phyloP scores from a whole-genome alignment of 2,797 vertebrate genomes.

The Sebastiscus albofasciatus region DNA sequence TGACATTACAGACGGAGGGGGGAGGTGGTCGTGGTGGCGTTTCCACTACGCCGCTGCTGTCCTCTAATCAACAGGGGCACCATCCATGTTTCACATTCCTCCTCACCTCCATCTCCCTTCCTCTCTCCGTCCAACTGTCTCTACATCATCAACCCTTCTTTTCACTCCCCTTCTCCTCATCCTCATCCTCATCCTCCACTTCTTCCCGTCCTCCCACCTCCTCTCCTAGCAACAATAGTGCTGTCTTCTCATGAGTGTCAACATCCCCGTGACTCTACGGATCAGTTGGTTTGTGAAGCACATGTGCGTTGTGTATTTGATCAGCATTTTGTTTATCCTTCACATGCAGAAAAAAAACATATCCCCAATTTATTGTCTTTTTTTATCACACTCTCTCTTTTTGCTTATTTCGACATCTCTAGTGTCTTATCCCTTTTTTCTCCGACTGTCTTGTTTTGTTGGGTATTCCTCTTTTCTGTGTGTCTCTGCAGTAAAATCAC shows the following conservation, averaged over 20 bases:
- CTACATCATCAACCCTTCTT: conserved; percentile 38
- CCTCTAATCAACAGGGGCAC: conserved; percentile 48
- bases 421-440: not conserved
- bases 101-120: conserved; percentile 35
- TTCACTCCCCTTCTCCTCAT: conserved; percentile 3
- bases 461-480: conserved; percentile 30
- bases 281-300: conserved; percentile 11
- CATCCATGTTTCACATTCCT: conserved; percentile 30
- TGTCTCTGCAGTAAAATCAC: conserved; percentile 43
- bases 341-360: not conserved
- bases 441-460: conserved; percentile 17
- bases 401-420: not conserved
- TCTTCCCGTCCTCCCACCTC: conserved; percentile 8
- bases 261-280: conserved; percentile 17
- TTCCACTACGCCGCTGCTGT: conserved; percentile 28
- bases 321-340: not conserved
- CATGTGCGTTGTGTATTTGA: conserved; percentile 3
- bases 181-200: not conserved
- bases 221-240: conserved; percentile 57
- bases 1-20: conserved; percentile 45
- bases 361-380: not conserved
- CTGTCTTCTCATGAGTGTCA: conserved; percentile 38
- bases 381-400: not conserved
- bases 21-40: not conserved
- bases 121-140: conserved; percentile 36